These are phyloP conservation scores for Matsumyia berberina DNA, from an alignment of 2,888 invertebrate genomes.

Conservation along the genomic window DNA sequence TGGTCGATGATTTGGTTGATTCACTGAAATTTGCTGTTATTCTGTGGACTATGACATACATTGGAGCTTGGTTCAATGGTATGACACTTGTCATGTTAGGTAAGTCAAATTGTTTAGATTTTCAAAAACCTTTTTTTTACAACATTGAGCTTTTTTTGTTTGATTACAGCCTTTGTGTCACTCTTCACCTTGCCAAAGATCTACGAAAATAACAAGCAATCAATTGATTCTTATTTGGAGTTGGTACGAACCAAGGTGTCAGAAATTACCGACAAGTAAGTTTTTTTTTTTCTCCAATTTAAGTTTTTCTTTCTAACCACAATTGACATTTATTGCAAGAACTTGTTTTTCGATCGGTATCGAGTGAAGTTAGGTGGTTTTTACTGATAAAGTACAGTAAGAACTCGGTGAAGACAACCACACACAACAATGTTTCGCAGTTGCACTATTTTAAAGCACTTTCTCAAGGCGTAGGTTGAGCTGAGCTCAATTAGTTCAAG, in stretches of 20 bases:
- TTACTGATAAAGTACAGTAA: too few relatives aligned
- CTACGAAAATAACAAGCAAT: slow-evolving; percentile 96
- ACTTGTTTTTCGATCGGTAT: not conserved
- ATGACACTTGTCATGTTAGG: slow-evolving; percentile 98
- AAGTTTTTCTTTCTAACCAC: not conserved
- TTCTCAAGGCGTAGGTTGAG: too few relatives aligned
- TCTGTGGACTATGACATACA: slow-evolving; percentile 98
- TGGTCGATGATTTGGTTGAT: slow-evolving; percentile 98
- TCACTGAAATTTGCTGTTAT: slow-evolving; percentile 97
- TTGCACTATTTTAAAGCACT: too few relatives aligned
- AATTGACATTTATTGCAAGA: slow-evolving; percentile 30
- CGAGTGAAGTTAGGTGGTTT: too few relatives aligned
- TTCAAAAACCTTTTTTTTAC: slow-evolving; percentile 17
- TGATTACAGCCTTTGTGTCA: slow-evolving; percentile 92
- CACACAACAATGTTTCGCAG: too few relatives aligned
- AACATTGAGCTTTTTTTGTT: slow-evolving; percentile 79
- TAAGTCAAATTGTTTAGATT: slow-evolving; percentile 81
- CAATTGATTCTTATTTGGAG: slow-evolving; percentile 95
- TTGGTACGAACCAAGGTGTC: slow-evolving; percentile 94
- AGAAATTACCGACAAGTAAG: slow-evolving; percentile 95
- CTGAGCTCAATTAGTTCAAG: too few relatives aligned
- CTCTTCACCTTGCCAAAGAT: slow-evolving; percentile 98
- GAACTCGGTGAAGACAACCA: too few relatives aligned
- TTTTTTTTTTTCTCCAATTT: slow-evolving; percentile 39
- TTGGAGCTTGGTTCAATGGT: slow-evolving; percentile 99